Conservation (phyloP, 2,113 vertebrate species). For the Porphyrio hochstetteri region DNA sequence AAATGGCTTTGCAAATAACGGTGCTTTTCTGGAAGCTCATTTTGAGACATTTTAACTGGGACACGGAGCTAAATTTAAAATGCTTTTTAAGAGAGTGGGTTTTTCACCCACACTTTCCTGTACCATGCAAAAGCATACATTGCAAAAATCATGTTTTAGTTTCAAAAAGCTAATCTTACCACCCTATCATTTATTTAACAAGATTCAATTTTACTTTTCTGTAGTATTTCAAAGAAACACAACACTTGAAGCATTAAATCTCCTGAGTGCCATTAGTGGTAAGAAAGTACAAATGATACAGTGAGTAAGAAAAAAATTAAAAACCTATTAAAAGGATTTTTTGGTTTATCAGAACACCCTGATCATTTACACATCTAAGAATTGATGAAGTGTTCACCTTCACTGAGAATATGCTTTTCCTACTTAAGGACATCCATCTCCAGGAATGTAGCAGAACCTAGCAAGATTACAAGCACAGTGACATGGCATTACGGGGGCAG, state of each 20-base stretch:
- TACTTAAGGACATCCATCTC: background rate
- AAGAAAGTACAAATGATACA: background rate
- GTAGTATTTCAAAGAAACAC: background rate
- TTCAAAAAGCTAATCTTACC: no score
- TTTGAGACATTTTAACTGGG: background rate
- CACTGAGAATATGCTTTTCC: background rate
- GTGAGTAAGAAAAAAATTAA: background rate
- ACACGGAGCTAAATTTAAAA: background rate
- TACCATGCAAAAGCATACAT: background rate
- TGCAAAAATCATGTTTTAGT: background rate
- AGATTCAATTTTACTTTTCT: background rate
- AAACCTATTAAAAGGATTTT: background rate
- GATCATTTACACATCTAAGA: background rate
- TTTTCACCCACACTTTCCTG: background rate
- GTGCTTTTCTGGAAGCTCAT: background rate
- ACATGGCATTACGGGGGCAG: background rate
- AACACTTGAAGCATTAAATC: background rate
- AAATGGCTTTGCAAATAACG: conserved; percentile 25
- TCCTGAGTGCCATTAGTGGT: background rate
- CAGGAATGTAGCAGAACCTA: background rate
- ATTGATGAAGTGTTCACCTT: background rate
- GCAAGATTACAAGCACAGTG: background rate
- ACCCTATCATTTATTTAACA: background rate
- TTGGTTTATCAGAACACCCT: background rate
- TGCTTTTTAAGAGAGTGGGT: background rate